A percentile compares a stretch with the other conserved stretches of the same genome.
These are phyloP conservation scores for Vicugna pacos DNA, from an alignment of 2,113 vertebrate genomes.

Conservation along the genomic window DNA sequence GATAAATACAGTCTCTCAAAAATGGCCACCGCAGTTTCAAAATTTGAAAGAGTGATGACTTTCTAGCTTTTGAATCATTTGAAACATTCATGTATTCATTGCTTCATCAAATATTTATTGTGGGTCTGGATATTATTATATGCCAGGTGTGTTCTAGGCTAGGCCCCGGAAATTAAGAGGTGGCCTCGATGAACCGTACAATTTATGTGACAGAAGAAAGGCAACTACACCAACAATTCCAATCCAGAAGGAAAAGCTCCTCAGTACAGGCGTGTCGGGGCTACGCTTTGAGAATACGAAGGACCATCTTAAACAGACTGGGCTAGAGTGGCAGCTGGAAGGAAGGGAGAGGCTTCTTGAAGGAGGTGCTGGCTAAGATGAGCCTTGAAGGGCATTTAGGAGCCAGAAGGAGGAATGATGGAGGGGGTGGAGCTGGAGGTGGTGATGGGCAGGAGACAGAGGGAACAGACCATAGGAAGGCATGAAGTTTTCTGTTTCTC, in stretches of 20 bases:
- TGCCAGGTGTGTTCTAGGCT: background rate
- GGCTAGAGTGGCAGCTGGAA: no score
- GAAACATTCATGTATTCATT: background rate
- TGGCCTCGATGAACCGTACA: background rate
- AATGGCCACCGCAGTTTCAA: background rate
- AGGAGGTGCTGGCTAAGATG: background rate
- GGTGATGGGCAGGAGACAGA: background rate
- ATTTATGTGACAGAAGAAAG: background rate
- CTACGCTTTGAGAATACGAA: background rate
- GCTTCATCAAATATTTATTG: background rate
- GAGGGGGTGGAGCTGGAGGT: accelerated
- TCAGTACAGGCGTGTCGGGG: background rate
- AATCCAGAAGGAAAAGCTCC: background rate
- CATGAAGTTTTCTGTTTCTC: background rate
- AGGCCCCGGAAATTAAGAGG: background rate
- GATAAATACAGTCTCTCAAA: background rate
- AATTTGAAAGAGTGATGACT: background rate
- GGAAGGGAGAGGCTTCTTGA: background rate
- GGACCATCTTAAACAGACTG: background rate
- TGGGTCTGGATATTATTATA: background rate
- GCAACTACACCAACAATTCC: background rate
- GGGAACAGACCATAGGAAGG: background rate
- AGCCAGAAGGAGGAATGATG: background rate
- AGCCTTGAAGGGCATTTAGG: background rate
- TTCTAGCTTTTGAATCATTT: background rate